phyloP scores from a whole-genome alignment of 2,113 vertebrate genomes.

The Cinclus cinclus region DNA sequence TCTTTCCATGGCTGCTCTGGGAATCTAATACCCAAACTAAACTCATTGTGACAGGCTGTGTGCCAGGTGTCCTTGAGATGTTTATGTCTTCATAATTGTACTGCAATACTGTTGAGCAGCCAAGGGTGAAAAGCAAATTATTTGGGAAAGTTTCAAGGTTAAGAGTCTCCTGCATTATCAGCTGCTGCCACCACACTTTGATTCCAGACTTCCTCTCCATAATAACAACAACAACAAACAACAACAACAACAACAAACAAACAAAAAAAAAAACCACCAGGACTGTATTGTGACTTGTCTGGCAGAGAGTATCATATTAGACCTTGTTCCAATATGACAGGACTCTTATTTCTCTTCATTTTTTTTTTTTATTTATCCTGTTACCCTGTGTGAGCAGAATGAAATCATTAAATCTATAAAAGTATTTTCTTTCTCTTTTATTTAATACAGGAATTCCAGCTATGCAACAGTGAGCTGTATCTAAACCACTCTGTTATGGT shows the following conservation, averaged over 20 bases:
- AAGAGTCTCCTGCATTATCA: not conserved
- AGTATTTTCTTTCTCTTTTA: not conserved
- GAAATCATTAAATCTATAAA: not conserved
- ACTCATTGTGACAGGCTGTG: constrained; percentile 52
- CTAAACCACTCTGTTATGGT: not conserved
- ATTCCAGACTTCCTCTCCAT: not conserved
- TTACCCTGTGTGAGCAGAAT: not conserved
- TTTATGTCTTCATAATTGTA: constrained; percentile 61
- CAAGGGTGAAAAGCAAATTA: constrained; percentile 46
- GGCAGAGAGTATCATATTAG: not conserved
- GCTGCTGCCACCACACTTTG: not conserved
- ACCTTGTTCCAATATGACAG: not conserved
- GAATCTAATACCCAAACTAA: constrained; percentile 12
- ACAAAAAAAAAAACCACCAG: not conserved
- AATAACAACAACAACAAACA: not conserved
- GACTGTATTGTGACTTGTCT: not conserved
- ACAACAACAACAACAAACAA: not conserved
- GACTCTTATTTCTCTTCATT: not conserved
- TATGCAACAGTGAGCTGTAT: not conserved
- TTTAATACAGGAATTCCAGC: not conserved
- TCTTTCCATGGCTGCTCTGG: not conserved
- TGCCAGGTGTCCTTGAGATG: constrained; percentile 35
- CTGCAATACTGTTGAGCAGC: constrained; percentile 37
- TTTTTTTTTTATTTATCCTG: not conserved
- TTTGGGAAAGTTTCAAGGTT: constrained; percentile 52